phyloP scores from a whole-genome alignment of 2,113 vertebrate genomes.

The Strix aluco region DNA sequence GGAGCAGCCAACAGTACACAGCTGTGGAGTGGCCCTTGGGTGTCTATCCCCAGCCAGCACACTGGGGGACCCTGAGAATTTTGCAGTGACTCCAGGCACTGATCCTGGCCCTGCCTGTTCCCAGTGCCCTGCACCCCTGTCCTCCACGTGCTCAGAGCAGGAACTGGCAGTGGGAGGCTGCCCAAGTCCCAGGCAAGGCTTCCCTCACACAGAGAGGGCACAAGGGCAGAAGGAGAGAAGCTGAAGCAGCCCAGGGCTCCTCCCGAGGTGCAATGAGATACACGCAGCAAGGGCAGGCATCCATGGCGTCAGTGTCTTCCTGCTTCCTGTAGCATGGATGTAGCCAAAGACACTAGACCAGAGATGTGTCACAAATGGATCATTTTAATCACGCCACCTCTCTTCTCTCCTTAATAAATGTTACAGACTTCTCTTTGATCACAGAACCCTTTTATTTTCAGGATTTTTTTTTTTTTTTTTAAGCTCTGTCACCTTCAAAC shows the following conservation, averaged over 20 bases:
- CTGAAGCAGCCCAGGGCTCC: fast-evolving
- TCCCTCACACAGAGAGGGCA: background rate
- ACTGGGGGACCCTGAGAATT: background rate
- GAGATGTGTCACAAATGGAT: background rate
- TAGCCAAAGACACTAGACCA: background rate
- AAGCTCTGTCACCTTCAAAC: background rate
- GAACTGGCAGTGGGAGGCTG: background rate
- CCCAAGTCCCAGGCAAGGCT: background rate
- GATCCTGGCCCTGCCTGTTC: background rate
- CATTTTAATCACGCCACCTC: background rate
- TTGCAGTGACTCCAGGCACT: background rate
- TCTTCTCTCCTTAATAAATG: background rate
- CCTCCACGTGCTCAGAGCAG: background rate
- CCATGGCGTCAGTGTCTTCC: too few relatives aligned
- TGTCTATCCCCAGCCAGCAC: background rate
- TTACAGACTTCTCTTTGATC: background rate
- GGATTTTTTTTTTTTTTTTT: background rate
- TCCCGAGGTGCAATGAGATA: background rate
- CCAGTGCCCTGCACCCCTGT: fast-evolving
- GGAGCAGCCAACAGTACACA: background rate
- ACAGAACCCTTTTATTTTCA: background rate
- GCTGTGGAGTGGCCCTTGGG: background rate
- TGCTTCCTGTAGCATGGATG: fast-evolving
- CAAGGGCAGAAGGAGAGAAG: background rate
- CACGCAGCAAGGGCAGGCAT: background rate